These are phyloP conservation scores for Aix galericulata DNA, from an alignment of 2,113 vertebrate genomes.

Conservation along the genomic window DNA sequence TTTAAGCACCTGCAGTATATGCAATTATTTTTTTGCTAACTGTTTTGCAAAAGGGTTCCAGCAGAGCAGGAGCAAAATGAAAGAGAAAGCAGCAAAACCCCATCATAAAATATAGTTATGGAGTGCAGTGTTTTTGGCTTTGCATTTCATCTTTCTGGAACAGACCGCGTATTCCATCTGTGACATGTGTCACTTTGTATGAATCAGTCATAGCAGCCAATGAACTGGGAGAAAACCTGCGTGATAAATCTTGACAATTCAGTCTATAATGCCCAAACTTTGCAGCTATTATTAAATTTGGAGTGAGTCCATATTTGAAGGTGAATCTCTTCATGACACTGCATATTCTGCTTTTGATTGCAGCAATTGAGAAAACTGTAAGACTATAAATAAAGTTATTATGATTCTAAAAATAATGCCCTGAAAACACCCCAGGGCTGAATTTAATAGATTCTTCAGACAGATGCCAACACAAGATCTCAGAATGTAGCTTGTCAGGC, in stretches of 20 bases:
- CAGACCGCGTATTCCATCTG: neutral
- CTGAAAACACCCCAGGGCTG: conserved; percentile 12
- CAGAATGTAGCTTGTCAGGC: neutral
- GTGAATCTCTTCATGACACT: neutral
- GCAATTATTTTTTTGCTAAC: neutral
- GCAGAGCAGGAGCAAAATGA: neutral
- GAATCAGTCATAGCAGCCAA: neutral
- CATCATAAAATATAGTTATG: neutral
- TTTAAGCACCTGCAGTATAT: neutral
- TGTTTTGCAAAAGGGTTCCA: neutral
- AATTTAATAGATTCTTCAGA: conserved; percentile 12
- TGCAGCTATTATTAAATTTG: neutral
- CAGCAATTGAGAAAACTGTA: conserved; percentile 4
- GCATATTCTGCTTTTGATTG: neutral
- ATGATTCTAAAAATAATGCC: conserved; percentile 35
- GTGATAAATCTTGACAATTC: neutral
- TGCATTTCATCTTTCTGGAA: neutral
- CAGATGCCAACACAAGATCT: conserved; percentile 5
- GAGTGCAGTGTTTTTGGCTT: neutral
- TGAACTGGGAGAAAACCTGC: neutral
- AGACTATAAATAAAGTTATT: conserved; percentile 21
- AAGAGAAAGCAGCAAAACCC: neutral
- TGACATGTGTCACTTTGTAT: conserved; percentile 9
- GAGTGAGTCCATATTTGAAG: neutral
- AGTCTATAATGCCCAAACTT: neutral